Base-by-base conservation (phyloP, 2,888 invertebrate species). In the Drosophila infuscata region DNA sequence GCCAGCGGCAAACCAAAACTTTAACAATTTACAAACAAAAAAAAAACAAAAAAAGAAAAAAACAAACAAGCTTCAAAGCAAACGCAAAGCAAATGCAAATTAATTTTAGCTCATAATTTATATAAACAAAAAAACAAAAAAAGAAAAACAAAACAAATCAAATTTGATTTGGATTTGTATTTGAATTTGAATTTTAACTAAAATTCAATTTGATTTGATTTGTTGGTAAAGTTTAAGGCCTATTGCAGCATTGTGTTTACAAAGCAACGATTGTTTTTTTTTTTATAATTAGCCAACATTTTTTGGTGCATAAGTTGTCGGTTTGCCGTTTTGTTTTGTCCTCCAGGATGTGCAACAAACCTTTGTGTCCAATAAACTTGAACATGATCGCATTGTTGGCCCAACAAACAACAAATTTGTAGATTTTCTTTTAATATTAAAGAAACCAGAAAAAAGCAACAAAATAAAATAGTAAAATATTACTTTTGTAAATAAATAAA, bases 381-480 rank as follows among this genome's bases (percentile, higher is more conserved):
- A 52, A 59, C 51, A 49, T 48, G 60, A 69, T 53, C 52, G 59
- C 66, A 69, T 66, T 78, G 69, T 81, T 81, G 70, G 51, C 60
- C 33, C 58, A 43, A 73, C 51, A 81, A 68, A 65, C 59, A 69
- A 74, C 74, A 81, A 82, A 73, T 72, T 84, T 85, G 70, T 81
- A 83, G 77, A 86, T 76, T 89, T 89, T 89, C 82, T 84, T 89
- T 89, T 70, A 78, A 69, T 61, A 87, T 87, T 73, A 63, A 83
- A 80, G 70, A 88, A 76, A 67, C 41, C 67, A 74, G 56, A 76
- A 70, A 65, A 70, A 70, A 60, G 65, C 82, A 84, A 87, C 79
- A 88, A 89, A 85, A 85, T 85, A 90, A 87, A 88, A 87, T 90
- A 87, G 90, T 79, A 88, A 87, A 87, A 90, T 87, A 90, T 87